Evolutionary conservation across 2,797 vertebrate species (phyloP).

Genomic region (Tangara arthus): DNA sequence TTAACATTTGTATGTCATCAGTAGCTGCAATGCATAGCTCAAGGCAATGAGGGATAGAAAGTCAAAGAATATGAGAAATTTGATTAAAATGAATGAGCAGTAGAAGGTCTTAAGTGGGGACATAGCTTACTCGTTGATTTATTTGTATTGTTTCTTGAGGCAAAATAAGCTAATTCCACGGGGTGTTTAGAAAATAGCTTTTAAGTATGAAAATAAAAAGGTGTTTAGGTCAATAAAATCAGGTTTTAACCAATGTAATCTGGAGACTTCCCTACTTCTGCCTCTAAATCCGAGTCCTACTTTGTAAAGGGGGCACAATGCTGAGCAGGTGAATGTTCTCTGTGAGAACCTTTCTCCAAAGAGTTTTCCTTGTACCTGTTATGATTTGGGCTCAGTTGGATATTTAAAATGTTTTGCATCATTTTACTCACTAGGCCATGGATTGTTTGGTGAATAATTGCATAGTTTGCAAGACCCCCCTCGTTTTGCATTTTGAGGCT

Average conservation of each 20-base stretch:
- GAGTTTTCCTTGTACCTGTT: neutral
- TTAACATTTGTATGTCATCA: constrained; percentile 71
- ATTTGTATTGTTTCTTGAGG: constrained; percentile 70
- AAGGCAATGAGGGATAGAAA: constrained; percentile 67
- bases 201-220: constrained; percentile 39
- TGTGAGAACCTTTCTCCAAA: neutral
- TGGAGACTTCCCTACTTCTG: neutral
- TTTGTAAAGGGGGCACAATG: neutral
- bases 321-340: neutral
- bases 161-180: constrained; percentile 56
- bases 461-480: neutral
- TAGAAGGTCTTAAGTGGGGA: constrained; percentile 65
- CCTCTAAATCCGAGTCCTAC: neutral
- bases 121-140: constrained; percentile 64
- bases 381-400: neutral
- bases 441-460: neutral
- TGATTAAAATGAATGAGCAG: constrained; percentile 72
- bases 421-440: neutral
- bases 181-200: constrained; percentile 68
- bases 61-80: constrained; percentile 63
- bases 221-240: neutral
- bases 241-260: neutral
- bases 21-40: constrained; percentile 55
- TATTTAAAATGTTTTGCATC: neutral
- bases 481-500: neutral